A percentile compares a stretch with the other conserved stretches of the same genome.
Evolutionary conservation across 1,140 invertebrate species (phyloP).

Genomic region (Drosophila novamexicana): DNA sequence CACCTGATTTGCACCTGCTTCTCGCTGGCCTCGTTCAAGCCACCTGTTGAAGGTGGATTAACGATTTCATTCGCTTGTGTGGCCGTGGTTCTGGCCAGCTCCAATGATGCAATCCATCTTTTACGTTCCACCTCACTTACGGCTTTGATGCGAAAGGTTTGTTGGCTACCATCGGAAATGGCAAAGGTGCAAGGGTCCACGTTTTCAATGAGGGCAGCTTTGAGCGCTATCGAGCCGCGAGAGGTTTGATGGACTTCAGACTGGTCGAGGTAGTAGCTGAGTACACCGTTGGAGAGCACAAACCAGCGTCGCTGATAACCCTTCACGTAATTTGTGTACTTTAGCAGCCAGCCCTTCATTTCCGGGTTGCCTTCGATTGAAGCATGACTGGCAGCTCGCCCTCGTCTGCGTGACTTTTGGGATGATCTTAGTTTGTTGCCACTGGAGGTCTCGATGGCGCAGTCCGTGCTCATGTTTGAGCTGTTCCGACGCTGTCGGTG

Average conservation of each 20-base stretch:
- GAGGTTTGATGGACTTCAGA: conserved; percentile 98
- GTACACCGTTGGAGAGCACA: conserved; percentile 97
- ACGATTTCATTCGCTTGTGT: conserved; percentile 90
- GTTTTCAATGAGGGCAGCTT: conserved; percentile 97
- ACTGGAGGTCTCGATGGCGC: not conserved
- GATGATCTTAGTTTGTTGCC: conserved; percentile 16
- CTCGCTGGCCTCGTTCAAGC: not conserved
- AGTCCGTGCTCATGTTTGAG: not conserved
- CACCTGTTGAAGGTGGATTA: conserved; percentile 85
- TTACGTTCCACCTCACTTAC: conserved; percentile 97
- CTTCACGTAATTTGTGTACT: conserved; percentile 99
- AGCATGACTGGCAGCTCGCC: not conserved
- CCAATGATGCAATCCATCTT: conserved; percentile 98
- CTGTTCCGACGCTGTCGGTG: conserved; percentile 15
- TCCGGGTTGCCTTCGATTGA: conserved; percentile 87
- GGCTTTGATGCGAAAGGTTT: conserved; percentile 98
- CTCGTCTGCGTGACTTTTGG: conserved; percentile 14
- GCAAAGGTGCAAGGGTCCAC: conserved; percentile 98
- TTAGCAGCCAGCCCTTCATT: conserved; percentile 98
- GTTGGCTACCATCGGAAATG: conserved; percentile 97
- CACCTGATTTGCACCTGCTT: conserved; percentile 64
- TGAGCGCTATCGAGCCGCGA: conserved; percentile 97
- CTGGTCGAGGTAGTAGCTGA: conserved; percentile 99
- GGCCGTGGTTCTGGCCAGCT: conserved; percentile 97
- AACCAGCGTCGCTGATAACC: conserved; percentile 97